Evolutionary conservation across 1,140 invertebrate genomes (phyloP).

Genomic region (Popillia japonica): DNA sequence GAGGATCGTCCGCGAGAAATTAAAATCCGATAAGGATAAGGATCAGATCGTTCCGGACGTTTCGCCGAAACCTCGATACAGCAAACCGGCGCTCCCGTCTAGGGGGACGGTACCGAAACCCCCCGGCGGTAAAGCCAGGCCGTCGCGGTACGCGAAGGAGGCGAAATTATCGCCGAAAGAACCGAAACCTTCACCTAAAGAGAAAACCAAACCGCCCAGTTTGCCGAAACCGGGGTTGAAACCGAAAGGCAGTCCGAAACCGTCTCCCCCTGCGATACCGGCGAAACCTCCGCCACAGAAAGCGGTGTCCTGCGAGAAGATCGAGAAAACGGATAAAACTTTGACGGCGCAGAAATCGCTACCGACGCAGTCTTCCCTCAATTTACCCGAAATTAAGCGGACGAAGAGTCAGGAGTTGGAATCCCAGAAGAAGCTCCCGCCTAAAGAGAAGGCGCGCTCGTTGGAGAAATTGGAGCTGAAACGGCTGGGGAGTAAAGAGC

Average conservation of each 20-base stretch:
- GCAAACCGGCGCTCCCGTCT: not conserved
- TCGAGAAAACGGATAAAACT: constrained; percentile 45
- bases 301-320: constrained; percentile 39
- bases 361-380: constrained; percentile 64
- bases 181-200: constrained; percentile 37
- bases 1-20: constrained; percentile 37
- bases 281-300: constrained; percentile 40
- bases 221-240: constrained; percentile 40
- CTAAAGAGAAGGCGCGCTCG: constrained; percentile 72
- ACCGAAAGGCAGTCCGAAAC: constrained; percentile 40
- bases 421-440: constrained; percentile 63
- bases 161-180: constrained; percentile 41
- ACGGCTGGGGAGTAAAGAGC: constrained; percentile 69
- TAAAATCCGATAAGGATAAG: constrained; percentile 52
- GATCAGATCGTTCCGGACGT: constrained; percentile 71
- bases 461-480: constrained; percentile 70
- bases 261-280: constrained; percentile 46
- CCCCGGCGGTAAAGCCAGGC: not conserved
- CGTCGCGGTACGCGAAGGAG: constrained; percentile 32
- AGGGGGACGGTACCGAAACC: not conserved
- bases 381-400: constrained; percentile 66
- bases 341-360: constrained; percentile 63
- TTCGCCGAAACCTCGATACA: constrained; percentile 50
- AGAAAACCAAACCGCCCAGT: constrained; percentile 46
- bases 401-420: constrained; percentile 71